Percentiles rank a stretch among this genome's conserved stretches.
phyloP scores from a whole-genome alignment of 2,888 invertebrate genomes.

The Brachylomia viminalis region DNA sequence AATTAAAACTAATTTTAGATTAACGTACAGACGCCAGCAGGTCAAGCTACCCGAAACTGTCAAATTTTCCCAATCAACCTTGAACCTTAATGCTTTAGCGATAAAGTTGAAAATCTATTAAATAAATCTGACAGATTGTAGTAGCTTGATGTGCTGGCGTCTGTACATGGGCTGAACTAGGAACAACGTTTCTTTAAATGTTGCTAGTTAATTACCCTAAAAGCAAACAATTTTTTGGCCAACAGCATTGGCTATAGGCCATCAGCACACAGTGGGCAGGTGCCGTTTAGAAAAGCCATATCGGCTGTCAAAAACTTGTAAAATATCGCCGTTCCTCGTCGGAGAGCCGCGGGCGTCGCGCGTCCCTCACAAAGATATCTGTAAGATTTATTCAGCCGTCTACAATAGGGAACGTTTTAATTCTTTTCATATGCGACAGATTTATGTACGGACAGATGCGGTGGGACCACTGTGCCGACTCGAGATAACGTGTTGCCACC shows the following conservation, averaged over 20 bases:
- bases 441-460: constrained; percentile 89
- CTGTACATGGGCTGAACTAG: not conserved
- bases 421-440: constrained; percentile 90
- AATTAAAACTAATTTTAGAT: constrained; percentile 2
- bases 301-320: constrained; percentile 93
- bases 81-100: too few species aligned
- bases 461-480: constrained; percentile 72
- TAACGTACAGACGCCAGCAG: too few species aligned
- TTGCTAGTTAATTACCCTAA: constrained; percentile 49
- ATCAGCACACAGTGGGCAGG: constrained; percentile 81
- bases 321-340: constrained; percentile 91
- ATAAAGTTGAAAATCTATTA: too few species aligned
- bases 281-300: constrained; percentile 91
- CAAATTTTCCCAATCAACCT: too few species aligned
- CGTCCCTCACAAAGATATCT: constrained; percentile 89
- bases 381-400: constrained; percentile 89
- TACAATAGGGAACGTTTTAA: constrained; percentile 90
- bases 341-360: constrained; percentile 82
- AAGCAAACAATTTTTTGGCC: constrained; percentile 41
- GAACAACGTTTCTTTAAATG: not conserved
- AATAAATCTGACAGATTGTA: too few species aligned
- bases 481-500: constrained; percentile 82
- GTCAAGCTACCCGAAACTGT: too few species aligned
- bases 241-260: constrained; percentile 65
- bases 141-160: too few species aligned